Conservation (phyloP, 2,113 vertebrate species). For the Callipepla squamata region DNA sequence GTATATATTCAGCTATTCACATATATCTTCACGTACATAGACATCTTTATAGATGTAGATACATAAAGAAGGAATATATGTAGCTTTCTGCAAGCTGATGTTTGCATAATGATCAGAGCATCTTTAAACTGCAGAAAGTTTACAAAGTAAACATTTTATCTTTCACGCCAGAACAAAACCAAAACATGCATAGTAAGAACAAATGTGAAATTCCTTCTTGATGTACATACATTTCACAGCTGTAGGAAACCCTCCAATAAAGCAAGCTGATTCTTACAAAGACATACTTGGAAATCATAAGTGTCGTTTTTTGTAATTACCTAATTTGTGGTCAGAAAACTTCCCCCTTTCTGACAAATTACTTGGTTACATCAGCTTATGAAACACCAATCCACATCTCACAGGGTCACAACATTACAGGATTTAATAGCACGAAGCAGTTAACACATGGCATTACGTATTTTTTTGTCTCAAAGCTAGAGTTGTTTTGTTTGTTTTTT, state of each 20-base stretch:
- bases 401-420: not conserved
- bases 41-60: not conserved
- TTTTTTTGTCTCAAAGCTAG: not conserved
- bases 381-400: not conserved
- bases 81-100: not conserved
- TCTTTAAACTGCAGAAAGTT: accelerated
- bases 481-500: not conserved
- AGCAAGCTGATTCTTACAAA: not conserved
- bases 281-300: not conserved
- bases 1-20: too few relatives aligned
- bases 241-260: not conserved
- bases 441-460: not conserved
- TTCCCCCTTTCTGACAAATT: not conserved
- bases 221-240: not conserved
- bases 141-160: not conserved
- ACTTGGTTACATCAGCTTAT: not conserved
- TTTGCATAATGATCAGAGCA: not conserved
- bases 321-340: not conserved
- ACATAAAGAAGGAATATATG: not conserved
- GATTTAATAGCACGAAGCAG: not conserved
- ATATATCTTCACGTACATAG: accelerated
- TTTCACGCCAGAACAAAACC: not conserved
- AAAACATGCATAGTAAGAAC: not conserved
- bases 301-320: not conserved
- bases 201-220: not conserved